phyloP scores from a whole-genome alignment of 2,888 invertebrate genomes.

The Biston stratarius region DNA sequence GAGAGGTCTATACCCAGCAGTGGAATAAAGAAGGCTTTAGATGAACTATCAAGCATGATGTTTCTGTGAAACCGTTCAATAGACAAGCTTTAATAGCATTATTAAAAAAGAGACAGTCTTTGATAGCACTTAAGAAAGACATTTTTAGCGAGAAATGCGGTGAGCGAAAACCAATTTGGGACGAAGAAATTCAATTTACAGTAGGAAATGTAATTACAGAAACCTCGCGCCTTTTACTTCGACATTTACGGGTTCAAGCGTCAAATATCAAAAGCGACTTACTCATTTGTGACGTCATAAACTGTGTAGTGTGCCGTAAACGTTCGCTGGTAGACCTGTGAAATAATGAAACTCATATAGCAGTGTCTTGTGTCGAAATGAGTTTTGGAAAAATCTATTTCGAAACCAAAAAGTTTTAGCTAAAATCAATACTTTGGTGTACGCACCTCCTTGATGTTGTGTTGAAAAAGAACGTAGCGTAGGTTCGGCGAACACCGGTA shows the following conservation, averaged over 20 bases:
- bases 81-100: conserved; percentile 18
- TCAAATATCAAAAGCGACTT: conserved; percentile 81
- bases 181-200: conserved; percentile 62
- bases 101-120: conserved; percentile 28
- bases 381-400: conserved; percentile 56
- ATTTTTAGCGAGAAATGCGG: conserved; percentile 53
- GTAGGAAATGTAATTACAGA: conserved; percentile 59
- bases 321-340: conserved; percentile 94
- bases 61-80: conserved; percentile 9
- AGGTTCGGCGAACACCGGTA: conserved; percentile 95
- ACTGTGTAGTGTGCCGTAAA: conserved; percentile 96
- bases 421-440: conserved; percentile 32
- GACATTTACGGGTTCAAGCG: conserved; percentile 56
- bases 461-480: conserved; percentile 94
- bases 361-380: conserved; percentile 46
- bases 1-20: too few relatives aligned
- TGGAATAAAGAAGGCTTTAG: too few relatives aligned
- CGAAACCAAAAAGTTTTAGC: conserved; percentile 52
- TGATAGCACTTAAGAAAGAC: conserved; percentile 47
- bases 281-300: conserved; percentile 96
- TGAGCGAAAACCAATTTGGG: conserved; percentile 62
- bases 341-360: conserved; percentile 65
- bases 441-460: conserved; percentile 94
- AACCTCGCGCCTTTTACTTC: conserved; percentile 53
- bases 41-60: conserved; percentile 3